A percentile compares a stretch with the other conserved stretches of the same genome.
These are phyloP conservation scores for Sarcophaga carnaria DNA, from an alignment of 2,888 invertebrate genomes.

Conservation along the genomic window DNA sequence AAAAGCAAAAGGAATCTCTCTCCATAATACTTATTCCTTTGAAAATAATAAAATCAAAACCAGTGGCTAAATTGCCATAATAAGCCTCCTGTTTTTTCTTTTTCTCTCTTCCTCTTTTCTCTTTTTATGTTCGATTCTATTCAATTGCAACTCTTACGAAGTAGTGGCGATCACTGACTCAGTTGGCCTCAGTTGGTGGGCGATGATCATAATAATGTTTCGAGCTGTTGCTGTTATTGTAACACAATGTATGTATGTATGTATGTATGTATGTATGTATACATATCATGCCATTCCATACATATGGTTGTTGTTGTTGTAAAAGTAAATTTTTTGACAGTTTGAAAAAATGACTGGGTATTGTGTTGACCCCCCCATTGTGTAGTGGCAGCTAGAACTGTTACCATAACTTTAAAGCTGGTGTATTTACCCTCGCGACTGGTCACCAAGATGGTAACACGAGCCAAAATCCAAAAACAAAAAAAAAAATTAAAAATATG, in stretches of 20 bases:
- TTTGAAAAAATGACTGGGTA: conserved; percentile 79
- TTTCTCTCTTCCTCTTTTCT: not conserved
- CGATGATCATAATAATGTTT: conserved; percentile 65
- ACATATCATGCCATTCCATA: conserved; percentile 41
- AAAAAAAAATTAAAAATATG: not conserved
- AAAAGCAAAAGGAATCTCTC: conserved; percentile 50
- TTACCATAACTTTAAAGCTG: conserved; percentile 61
- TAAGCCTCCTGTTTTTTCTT: conserved; percentile 75
- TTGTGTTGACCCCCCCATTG: conserved; percentile 80
- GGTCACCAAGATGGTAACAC: conserved; percentile 74
- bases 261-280: not conserved
- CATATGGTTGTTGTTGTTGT: conserved; percentile 63
- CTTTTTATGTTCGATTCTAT: not conserved
- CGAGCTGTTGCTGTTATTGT: conserved; percentile 69
- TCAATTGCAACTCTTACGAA: not conserved
- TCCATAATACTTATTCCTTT: conserved; percentile 58
- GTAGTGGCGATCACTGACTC: conserved; percentile 53
- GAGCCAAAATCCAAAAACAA: conserved; percentile 72
- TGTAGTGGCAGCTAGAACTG: conserved; percentile 71
- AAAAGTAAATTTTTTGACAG: conserved; percentile 78
- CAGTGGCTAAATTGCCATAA: conserved; percentile 81
- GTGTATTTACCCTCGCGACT: conserved; percentile 53
- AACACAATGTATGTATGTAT: not conserved
- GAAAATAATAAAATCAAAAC: conserved; percentile 78
- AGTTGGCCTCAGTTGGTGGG: conserved; percentile 78